Percentiles rank a stretch among this genome's conserved stretches.
Evolutionary conservation across 2,797 vertebrate genomes (phyloP).

Genomic region (Leucoraja ocellata): DNA sequence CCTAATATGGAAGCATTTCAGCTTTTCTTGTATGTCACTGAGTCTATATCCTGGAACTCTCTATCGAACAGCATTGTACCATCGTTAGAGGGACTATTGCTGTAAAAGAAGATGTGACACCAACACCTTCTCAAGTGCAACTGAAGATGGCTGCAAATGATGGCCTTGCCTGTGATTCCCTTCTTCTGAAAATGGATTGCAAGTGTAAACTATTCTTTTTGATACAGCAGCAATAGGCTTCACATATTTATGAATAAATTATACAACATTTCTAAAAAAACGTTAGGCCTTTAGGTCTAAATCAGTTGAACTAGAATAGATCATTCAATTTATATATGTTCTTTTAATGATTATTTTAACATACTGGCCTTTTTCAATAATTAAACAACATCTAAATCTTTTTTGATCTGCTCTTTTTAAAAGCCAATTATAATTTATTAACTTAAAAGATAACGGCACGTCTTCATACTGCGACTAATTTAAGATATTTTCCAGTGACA

Average conservation of each 20-base stretch:
- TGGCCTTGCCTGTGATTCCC: too few relatives aligned
- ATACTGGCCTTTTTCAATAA: background rate
- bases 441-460: background rate
- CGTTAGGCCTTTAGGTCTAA: background rate
- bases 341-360: background rate
- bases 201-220: background rate
- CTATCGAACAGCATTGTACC: too few relatives aligned
- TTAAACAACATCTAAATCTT: background rate
- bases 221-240: background rate
- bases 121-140: too few relatives aligned
- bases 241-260: background rate
- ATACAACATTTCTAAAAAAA: background rate
- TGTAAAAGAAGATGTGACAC: too few relatives aligned
- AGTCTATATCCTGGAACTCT: too few relatives aligned
- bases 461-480: background rate
- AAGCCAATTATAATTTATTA: slow-evolving; percentile 12
- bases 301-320: background rate
- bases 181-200: too few relatives aligned
- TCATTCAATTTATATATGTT: background rate
- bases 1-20: too few relatives aligned
- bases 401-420: background rate
- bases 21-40: too few relatives aligned
- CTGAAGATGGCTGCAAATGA: too few relatives aligned
- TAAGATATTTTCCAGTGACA: background rate
- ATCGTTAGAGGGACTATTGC: too few relatives aligned